phyloP scores from a whole-genome alignment of 30 jellyfish, hydroid and myxozoan species.

The Clytia hemisphaerica region DNA sequence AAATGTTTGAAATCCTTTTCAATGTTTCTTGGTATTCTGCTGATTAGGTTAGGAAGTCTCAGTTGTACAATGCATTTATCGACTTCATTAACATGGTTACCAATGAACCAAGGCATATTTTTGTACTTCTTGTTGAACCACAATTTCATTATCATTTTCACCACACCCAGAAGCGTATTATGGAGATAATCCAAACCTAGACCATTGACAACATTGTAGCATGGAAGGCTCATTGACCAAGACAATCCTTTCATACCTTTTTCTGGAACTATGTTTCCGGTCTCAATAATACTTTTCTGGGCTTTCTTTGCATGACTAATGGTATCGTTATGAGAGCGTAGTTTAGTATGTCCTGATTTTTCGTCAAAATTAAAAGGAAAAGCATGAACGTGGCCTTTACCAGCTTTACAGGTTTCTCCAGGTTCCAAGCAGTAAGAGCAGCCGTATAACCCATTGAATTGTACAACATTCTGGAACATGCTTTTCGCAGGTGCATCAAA shows the following conservation, averaged over 20 bases:
- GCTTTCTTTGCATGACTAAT: neutral
- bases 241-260: neutral
- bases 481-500: no score
- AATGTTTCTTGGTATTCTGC: conserved; percentile 5
- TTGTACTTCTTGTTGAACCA: conserved; percentile 26
- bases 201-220: conserved; percentile 5
- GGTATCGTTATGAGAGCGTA: neutral
- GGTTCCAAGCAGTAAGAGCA: no score
- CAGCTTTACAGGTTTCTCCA: no score
- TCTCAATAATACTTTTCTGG: neutral
- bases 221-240: neutral
- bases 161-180: conserved; percentile 28
- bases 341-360: neutral
- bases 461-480: no score
- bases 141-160: conserved; percentile 17
- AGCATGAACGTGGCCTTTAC: neutral
- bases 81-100: neutral
- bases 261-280: neutral
- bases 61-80: neutral
- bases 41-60: neutral
- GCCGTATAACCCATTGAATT: no score
- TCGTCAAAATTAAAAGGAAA: neutral
- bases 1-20: neutral
- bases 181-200: conserved; percentile 19
- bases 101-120: conserved; percentile 5